Conservation (phyloP, 2,797 vertebrate genomes). For the Staurois parvus region DNA sequence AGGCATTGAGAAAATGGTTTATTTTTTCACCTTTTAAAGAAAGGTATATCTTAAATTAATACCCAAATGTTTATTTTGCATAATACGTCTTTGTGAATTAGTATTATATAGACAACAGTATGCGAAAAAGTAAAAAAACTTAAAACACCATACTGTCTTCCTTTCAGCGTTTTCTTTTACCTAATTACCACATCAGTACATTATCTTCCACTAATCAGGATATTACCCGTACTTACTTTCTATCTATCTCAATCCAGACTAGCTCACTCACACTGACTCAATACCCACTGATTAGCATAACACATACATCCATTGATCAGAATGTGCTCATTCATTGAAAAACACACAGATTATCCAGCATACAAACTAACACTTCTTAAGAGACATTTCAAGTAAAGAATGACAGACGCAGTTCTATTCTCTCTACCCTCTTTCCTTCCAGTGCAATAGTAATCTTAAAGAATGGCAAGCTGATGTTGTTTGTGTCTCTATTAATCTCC, state of each 20-base stretch:
- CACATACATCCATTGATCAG: conserved; percentile 43
- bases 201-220: conserved; percentile 36
- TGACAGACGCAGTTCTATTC: conserved; percentile 12
- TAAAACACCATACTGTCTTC: neutral
- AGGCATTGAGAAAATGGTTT: too few species aligned
- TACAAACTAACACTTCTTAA: conserved; percentile 43
- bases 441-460: conserved; percentile 9
- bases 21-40: too few species aligned
- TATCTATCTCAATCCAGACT: conserved; percentile 32
- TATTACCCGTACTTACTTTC: conserved; percentile 25
- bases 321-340: conserved; percentile 39
- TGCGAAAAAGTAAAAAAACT: neutral
- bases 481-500: conserved; percentile 2
- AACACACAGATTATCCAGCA: conserved; percentile 49
- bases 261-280: conserved; percentile 27
- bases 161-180: neutral
- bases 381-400: conserved; percentile 33
- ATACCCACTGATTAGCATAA: conserved; percentile 44
- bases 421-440: neutral
- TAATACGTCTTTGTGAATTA: too few species aligned
- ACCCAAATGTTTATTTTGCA: too few species aligned
- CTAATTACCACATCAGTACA: conserved; percentile 10
- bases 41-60: too few species aligned
- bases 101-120: neutral
- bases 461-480: neutral